Base-by-base conservation (phyloP, 2,797 vertebrate species). In the Pachyuromys duprasi region DNA sequence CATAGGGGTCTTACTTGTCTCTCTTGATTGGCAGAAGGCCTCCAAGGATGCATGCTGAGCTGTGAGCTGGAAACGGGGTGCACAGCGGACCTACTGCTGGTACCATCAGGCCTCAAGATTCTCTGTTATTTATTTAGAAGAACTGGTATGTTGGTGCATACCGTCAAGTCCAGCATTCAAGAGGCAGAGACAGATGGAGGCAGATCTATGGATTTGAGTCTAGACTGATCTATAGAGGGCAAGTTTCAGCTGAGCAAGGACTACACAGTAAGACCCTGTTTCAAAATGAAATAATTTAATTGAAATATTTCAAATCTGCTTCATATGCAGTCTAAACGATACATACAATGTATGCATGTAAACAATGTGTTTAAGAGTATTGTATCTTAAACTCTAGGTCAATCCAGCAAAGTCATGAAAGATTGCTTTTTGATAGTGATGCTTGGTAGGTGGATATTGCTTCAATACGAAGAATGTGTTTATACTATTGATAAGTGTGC, bases 381-480 rank as follows among this genome's bases (percentile, higher is more conserved):
- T 67, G 5, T 45, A 82, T 90, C 36, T 90, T 33, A 93, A 57
- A 75, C 92, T 95, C 60, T 83, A n/a, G 9, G 6, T 74, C n/a
- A 53, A 91, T 81, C 22, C 14, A 95, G n/a, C 17, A 72, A 95
- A 87, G 83, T 92, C 65, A 70, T 53, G 20, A 93, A 78, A 81
- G 62, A 80, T 55, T 42, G 33, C 45, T 65, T 57, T 89, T 36
- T 94, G 28, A 49, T 28, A 86, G 14, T 81, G 20, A 22, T 86
- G 4, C 39, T 94, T 86, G 62, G 5, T 69, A 95, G 49, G 62
- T 96, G 3, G 53, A 76, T 76, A 90, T 87, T 79, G 78, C 14
- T 62, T 67, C 31, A 62, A 91, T 82, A 62, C 33, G 65, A 93
- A 81, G 53, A 87, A 76, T 67, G 3, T 63, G 80, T 95, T 90